Evolutionary conservation across 2,888 invertebrate species (phyloP), one percentile per base, ranked within the genome.

Genomic region (Pollenia griseotomentosa): DNA sequence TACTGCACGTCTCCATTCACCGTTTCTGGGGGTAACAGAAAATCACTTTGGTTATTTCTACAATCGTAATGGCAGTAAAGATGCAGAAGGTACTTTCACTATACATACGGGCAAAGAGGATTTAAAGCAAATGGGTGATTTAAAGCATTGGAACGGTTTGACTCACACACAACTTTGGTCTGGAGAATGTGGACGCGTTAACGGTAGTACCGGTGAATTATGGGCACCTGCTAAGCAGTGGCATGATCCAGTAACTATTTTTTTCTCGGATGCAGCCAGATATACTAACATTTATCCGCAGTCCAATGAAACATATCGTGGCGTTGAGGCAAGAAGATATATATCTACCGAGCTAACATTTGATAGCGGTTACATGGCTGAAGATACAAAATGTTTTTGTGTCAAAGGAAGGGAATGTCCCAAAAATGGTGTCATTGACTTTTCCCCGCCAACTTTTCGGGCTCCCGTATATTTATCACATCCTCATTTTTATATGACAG

Each of bases 1-100:
- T 94, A 95, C 6, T 74, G 93, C 33, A 92, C 94, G 88, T 89
- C 95, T 40, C 93, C 96, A 87, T 89, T 95, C 16, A 93, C 89
- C 92, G 0, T 71, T 89, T 8, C 10, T 92, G 2, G 89, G 93
- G 0, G 93, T 97, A 83, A 96, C 96, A 0, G 96, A 94, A 89
- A 95, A 96, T 78, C 96, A 95, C 90, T 98, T 98, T 92, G 98
- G 96, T 7, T 97, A 98, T 96, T 97, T 98, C 92, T 94, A 93
- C 46, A 93, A 96, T 95, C 95, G 97, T 88, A 98, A 98, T 92
- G 94, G 94, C 57, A 96, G 96, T 0, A 93, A 94, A 53, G 94
- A 94, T 0, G 96, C 94, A 90, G 97, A 97, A 91, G 97, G 97
- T 0, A 94, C 94, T 1, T 97, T 96, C 90, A 96, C 96, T 63